A percentile compares a stretch with the other conserved stretches of the same genome.
Conservation (phyloP, 2,888 invertebrate genomes). For the Myathropa florea region DNA sequence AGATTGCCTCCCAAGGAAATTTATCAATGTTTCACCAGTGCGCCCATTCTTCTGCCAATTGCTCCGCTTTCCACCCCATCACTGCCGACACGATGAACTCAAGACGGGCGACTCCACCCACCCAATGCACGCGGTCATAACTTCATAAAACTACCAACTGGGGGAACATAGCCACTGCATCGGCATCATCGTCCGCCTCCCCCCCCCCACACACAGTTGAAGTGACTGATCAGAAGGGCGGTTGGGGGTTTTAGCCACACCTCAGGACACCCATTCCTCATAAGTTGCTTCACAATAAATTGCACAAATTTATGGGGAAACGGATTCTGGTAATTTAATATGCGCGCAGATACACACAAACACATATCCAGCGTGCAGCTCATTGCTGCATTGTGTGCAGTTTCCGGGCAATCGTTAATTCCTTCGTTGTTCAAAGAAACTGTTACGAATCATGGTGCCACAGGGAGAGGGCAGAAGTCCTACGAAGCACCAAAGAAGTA, state of each 20-base stretch:
- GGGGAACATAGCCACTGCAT: constrained; percentile 13
- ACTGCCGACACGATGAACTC: constrained; percentile 1
- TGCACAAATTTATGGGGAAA: constrained; percentile 60
- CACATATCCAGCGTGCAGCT: background rate
- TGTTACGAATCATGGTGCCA: constrained; percentile 10
- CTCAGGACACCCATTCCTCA: constrained; percentile 45
- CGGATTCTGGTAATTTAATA: constrained; percentile 59
- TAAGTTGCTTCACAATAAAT: constrained; percentile 60
- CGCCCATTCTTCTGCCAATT: constrained; percentile 4
- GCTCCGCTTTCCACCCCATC: background rate
- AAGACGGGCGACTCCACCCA: constrained; percentile 14
- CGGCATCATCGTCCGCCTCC: background rate
- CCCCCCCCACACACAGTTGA: background rate
- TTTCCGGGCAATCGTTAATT: constrained; percentile 55
- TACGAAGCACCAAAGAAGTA: constrained; percentile 32
- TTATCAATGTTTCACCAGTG: constrained; percentile 11
- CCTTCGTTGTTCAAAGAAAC: constrained; percentile 47
- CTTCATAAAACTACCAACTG: constrained; percentile 21
- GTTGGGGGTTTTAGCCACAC: background rate
- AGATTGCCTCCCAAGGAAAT: constrained; percentile 33
- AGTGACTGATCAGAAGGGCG: constrained; percentile 9
- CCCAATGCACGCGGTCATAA: constrained; percentile 16
- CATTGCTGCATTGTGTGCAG: constrained; percentile 17
- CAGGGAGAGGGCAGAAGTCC: background rate
- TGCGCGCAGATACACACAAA: constrained; percentile 25